Evolutionary conservation across 2,113 vertebrate species (phyloP).

Genomic region (Clinocottus analis): DNA sequence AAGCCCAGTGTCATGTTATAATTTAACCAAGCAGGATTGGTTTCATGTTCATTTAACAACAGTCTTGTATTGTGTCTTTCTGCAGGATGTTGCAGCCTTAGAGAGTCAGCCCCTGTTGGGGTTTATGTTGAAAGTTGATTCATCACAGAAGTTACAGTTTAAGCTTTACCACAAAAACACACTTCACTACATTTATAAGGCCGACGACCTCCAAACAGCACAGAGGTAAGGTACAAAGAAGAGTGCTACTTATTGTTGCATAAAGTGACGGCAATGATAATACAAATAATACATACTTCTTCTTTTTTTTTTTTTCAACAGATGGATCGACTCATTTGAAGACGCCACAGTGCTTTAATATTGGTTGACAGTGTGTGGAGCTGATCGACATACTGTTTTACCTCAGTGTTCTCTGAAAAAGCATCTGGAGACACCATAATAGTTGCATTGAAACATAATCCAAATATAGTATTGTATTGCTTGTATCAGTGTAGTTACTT

Average conservation of each 20-base stretch:
- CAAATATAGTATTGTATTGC: constrained; percentile 2
- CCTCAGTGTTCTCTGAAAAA: constrained; percentile 47
- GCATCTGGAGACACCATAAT: constrained; percentile 9
- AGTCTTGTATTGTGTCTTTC: constrained; percentile 4
- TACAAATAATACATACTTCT: neutral
- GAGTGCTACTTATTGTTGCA: neutral
- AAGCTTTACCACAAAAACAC: constrained; percentile 95
- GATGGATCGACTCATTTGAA: constrained; percentile 96
- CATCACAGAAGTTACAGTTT: constrained; percentile 85
- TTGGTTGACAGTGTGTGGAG: neutral
- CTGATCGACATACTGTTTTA: constrained; percentile 40
- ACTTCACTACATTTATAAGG: constrained; percentile 93
- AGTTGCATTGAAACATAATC: constrained; percentile 6
- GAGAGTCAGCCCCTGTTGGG: constrained; percentile 96
- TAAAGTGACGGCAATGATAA: neutral
- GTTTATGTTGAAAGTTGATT: constrained; percentile 89
- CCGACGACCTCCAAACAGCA: constrained; percentile 90
- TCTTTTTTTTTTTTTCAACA: constrained; percentile 64
- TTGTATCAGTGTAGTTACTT: constrained; percentile 13
- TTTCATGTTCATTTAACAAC: neutral
- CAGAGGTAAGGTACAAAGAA: constrained; percentile 84
- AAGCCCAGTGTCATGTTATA: neutral
- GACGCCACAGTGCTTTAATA: constrained; percentile 91
- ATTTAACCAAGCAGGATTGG: neutral
- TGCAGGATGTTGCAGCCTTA: constrained; percentile 94